A percentile compares a stretch with the other conserved stretches of the same genome.
These are phyloP conservation scores for Pollenia angustigena DNA, from an alignment of 2,888 invertebrate genomes.

Conservation along the genomic window DNA sequence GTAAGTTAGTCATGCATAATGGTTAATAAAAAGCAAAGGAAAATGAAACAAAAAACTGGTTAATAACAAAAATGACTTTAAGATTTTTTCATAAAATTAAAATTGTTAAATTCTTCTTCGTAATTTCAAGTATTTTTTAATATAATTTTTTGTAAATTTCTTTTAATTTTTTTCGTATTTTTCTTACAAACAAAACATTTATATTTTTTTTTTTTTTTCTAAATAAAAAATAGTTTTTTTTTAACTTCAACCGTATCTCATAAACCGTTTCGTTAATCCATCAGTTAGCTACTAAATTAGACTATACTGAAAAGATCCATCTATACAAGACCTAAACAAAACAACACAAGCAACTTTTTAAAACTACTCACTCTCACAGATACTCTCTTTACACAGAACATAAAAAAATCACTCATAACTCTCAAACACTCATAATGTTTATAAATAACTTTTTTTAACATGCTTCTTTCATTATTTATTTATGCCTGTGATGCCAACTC, in stretches of 20 bases:
- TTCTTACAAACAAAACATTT: background rate
- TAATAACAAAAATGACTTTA: background rate
- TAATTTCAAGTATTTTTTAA: background rate
- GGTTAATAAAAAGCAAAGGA: slow-evolving; percentile 19
- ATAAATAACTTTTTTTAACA: too few species aligned
- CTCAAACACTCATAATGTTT: slow-evolving; percentile 1
- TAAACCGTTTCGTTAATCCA: slow-evolving; percentile 68
- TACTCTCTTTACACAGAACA: background rate
- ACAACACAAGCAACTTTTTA: slow-evolving; percentile 2
- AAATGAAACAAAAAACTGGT: slow-evolving; percentile 22
- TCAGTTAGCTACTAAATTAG: slow-evolving; percentile 69
- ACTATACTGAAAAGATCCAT: slow-evolving; percentile 59
- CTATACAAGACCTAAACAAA: slow-evolving; percentile 55
- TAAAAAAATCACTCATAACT: background rate
- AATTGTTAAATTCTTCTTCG: too few species aligned
- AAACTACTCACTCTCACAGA: background rate
- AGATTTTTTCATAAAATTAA: too few species aligned
- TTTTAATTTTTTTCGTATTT: background rate
- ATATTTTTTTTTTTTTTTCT: background rate
- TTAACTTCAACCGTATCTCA: slow-evolving; percentile 12
- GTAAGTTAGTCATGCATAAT: slow-evolving; percentile 63
- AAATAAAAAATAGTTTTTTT: background rate
- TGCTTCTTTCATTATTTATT: too few species aligned
- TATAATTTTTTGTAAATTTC: background rate
- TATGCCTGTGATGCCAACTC: too few species aligned